Evolutionary conservation across 2,113 vertebrate genomes (phyloP).

Genomic region (Cichladusa arquata): DNA sequence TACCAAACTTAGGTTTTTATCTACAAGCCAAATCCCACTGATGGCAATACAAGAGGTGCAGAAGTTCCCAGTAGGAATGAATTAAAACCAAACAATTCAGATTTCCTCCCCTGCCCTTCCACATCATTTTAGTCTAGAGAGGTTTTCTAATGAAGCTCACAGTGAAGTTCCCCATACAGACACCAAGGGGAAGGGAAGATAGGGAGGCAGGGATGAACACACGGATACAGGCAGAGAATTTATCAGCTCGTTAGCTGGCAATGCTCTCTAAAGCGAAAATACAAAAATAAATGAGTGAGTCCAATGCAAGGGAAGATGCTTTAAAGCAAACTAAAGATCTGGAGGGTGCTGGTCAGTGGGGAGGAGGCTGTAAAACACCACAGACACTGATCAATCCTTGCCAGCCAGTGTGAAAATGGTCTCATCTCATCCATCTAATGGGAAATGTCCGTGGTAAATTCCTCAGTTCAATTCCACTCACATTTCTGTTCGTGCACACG

Average conservation of each 20-base stretch:
- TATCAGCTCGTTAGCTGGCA: not conserved
- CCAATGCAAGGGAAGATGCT: not conserved
- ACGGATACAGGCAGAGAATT: not conserved
- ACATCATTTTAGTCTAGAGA: not conserved
- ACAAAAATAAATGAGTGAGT: not conserved
- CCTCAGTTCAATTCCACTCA: not conserved
- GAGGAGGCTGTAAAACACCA: not conserved
- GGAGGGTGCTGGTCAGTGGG: not conserved
- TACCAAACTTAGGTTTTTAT: not conserved
- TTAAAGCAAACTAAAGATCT: not conserved
- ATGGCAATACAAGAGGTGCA: not conserved
- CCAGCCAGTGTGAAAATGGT: not conserved
- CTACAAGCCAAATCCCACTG: not conserved
- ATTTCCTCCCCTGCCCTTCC: not conserved
- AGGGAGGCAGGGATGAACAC: not conserved
- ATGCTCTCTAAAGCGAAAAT: not conserved
- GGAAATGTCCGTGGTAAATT: not conserved
- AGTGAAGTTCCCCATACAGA: not conserved
- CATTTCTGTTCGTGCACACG: not conserved
- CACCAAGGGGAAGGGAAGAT: accelerated
- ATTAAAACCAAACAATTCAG: not conserved
- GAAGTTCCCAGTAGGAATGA: not conserved
- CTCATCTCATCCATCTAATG: not conserved
- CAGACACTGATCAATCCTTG: not conserved
- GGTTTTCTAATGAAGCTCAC: not conserved